phyloP scores from a whole-genome alignment of 2,113 vertebrate species.

The Silurus asotus region DNA sequence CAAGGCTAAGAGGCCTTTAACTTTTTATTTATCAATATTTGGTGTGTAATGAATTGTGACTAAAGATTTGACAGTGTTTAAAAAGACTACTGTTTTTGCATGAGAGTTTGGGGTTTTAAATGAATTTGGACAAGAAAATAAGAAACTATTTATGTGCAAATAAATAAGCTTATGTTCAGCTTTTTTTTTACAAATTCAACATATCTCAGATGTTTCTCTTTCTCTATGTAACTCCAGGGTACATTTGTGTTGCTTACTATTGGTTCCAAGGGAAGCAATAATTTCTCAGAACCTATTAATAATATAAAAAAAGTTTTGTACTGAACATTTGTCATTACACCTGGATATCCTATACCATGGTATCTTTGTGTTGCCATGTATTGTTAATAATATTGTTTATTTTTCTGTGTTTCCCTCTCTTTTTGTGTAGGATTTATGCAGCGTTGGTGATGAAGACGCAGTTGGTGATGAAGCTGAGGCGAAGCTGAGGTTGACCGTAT shows the following conservation, averaged over 20 bases:
- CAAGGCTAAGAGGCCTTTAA: background rate
- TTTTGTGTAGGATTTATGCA: constrained; percentile 54
- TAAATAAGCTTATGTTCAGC: too few species aligned
- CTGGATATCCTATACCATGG: background rate
- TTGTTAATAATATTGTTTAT: background rate
- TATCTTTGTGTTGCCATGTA: background rate
- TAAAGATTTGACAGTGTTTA: background rate
- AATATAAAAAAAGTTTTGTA: background rate
- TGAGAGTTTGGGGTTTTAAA: background rate
- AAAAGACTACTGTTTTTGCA: background rate
- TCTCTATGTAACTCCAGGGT: background rate
- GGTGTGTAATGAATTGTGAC: background rate
- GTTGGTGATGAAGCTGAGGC: constrained; percentile 46
- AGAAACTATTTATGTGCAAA: background rate
- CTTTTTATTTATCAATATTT: background rate
- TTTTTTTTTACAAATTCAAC: background rate
- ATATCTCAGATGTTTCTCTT: background rate
- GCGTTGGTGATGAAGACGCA: constrained; percentile 52
- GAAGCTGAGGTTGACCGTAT: constrained; percentile 67
- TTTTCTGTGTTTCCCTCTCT: constrained; percentile 37
- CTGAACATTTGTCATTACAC: background rate
- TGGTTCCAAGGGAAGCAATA: background rate
- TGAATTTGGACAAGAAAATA: background rate
- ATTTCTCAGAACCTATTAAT: background rate
- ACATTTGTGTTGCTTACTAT: background rate